Base-by-base conservation (phyloP, 2,797 vertebrate species). In the Numenius phaeopus region DNA sequence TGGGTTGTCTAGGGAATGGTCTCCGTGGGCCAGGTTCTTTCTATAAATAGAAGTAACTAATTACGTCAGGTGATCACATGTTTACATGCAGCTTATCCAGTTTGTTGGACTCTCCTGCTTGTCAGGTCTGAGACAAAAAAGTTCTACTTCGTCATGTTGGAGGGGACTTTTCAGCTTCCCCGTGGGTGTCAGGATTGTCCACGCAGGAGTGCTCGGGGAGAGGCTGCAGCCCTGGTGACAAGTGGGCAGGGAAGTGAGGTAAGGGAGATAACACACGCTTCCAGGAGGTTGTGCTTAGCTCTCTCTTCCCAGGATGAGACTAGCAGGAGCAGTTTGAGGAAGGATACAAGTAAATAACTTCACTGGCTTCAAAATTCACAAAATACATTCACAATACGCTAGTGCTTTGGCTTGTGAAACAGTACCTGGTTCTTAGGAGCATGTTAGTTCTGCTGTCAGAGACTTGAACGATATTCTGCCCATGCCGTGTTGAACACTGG, bases 11-110 rank as follows among this genome's bases (percentile, higher is more conserved):
- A 32, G 46, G 72, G 82, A 78, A 83, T 83, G 82, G 91, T 94
- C 82, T 85, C 92, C 50, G 12, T 75, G 72, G 87, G 49, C 64
- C 82, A 86, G 87, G 71, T 94, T 94, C 72, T 81, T 85, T 30
- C 94, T 86, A 78, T 95, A 96, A 96, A 93, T 94, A 95, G 90
- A 54, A 81, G 14, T 61, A 71, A 83, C 66, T 88, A 76, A 62
- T 97, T 85, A 76, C 94, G 94, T 94, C 85, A 83, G 91, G 58
- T 75, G 87, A 89, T 95, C 92, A 72, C 87, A 58, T 95, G 94
- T 96, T 95, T 96, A 92, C 82, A 15, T 42, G 44, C 46, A 81
- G 89, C 72, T 94, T 93, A 88, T 76, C 84, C 62, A 75, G 47
- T 96, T 81, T 78, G 81, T 81, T 83, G 69, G 85, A 81, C 65